A percentile compares a stretch with the other conserved stretches of the same genome.
phyloP scores from a whole-genome alignment of 2,888 invertebrate species.

The Strigamia transsilvanica region DNA sequence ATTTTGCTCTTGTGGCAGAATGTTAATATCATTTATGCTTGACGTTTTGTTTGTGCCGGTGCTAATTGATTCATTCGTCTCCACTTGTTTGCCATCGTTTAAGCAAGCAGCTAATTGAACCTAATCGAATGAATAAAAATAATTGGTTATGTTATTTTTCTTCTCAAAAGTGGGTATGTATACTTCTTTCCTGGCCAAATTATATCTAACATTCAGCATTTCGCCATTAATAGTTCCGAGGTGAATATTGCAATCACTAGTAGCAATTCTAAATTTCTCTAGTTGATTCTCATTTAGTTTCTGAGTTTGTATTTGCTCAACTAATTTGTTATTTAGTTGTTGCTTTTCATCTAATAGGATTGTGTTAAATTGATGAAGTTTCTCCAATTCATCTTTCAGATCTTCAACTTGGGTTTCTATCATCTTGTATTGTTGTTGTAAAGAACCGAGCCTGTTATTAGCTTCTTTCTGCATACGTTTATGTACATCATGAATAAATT shows the following conservation, averaged over 20 bases:
- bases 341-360: conserved; percentile 25
- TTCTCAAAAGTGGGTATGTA: background rate
- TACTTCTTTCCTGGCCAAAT: background rate
- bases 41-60: background rate
- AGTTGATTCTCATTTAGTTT: conserved; percentile 21
- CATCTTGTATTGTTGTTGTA: conserved; percentile 69
- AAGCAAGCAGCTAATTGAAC: background rate
- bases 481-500: background rate
- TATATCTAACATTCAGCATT: background rate
- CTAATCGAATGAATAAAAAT: background rate
- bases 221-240: background rate
- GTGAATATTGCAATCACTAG: background rate
- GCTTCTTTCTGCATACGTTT: conserved; percentile 63
- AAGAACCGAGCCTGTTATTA: conserved; percentile 68
- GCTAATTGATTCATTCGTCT: background rate
- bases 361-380: background rate
- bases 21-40: background rate
- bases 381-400: conserved; percentile 24
- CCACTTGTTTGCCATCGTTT: background rate
- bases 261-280: conserved; percentile 19
- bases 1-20: background rate
- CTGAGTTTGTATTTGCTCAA: background rate
- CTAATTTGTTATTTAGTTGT: conserved; percentile 39
- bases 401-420: conserved; percentile 60
- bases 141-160: background rate